Conservation (phyloP, 2,797 vertebrate genomes). For the Meda fulgida region DNA sequence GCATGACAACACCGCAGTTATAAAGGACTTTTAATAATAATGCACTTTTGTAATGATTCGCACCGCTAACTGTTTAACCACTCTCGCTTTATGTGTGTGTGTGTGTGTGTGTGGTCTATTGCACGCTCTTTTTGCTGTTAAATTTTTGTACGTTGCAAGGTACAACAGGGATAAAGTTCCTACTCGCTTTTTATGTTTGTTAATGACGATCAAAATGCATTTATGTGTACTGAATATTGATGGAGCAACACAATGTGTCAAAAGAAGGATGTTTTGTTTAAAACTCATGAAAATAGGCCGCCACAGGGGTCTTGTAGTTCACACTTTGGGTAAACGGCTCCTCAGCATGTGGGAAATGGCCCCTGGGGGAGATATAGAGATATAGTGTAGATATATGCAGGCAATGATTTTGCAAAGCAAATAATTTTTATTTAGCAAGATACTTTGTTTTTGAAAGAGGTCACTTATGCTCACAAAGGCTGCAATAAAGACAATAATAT, state of each 20-base stretch:
- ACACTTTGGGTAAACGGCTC: background rate
- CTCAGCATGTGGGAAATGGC: background rate
- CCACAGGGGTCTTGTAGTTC: background rate
- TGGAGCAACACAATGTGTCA: background rate
- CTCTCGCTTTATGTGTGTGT: background rate
- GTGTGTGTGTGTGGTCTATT: background rate
- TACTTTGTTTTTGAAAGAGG: no score
- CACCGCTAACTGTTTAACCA: background rate
- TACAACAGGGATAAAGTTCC: background rate
- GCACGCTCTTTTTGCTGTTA: background rate
- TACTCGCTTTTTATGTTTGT: background rate
- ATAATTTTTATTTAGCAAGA: background rate
- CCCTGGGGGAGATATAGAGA: background rate
- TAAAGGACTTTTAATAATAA: background rate
- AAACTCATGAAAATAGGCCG: background rate
- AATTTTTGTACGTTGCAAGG: background rate
- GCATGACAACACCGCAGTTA: background rate
- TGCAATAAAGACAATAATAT: background rate
- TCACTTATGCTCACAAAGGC: background rate
- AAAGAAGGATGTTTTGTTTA: background rate
- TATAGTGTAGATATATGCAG: background rate
- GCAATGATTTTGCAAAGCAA: background rate
- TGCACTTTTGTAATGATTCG: slow-evolving; percentile 1
- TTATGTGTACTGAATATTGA: background rate
- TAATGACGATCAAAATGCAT: background rate